Base-by-base conservation (phyloP, 1,140 invertebrate genomes). In the Drosophila orena region DNA sequence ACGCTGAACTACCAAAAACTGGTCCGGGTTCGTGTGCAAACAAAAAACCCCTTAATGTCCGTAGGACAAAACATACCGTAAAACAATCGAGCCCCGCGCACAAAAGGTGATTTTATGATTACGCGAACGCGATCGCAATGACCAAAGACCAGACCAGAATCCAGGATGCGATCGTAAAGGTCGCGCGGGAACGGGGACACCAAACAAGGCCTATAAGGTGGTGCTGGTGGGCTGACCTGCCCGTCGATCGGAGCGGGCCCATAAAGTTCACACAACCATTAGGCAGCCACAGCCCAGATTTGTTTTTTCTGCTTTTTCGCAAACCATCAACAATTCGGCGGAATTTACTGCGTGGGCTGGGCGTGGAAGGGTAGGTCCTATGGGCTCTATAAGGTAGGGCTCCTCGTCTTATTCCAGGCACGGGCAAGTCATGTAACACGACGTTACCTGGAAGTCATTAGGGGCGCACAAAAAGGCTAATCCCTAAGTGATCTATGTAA, bases 401-500 rank as follows among this genome's bases (percentile, higher is more conserved):
- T 65, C 61, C 57, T 15, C 15, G 43, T 57, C 57, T 40, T 52
- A 15, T 72, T 49, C 46, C 43, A 44, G 59, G 61, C 66, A 30
- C 73, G 54, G 66, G 46, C 80, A 56, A 81, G 70, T 86, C 84
- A 89, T 89, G 84, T 71, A 89, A 89, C 60, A 70, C 61, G 57
- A 60, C 60, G 37, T 71, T 89, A 89, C 84, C 84, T 89, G 84
- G 80, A 89, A 89, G 85, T 90, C 85, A 89, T 89, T 89, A 85
- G 83, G 37, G 74, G 74, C 78, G 17, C 61, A 71, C 60, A 75
- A 57, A 54, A 72, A 75, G 68, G 17, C 43, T 71, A 70, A 71
- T 71, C 64, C 68, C 43, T 49, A 20, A 42, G 43, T 20, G 44
- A 70, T 53, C 50, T 57, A 70, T 37, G 52, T 42, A 71, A 70